Percentiles rank a stretch among this genome's conserved stretches.
Evolutionary conservation across 2,113 vertebrate genomes (phyloP).

Genomic region (Phaethon lepturus): DNA sequence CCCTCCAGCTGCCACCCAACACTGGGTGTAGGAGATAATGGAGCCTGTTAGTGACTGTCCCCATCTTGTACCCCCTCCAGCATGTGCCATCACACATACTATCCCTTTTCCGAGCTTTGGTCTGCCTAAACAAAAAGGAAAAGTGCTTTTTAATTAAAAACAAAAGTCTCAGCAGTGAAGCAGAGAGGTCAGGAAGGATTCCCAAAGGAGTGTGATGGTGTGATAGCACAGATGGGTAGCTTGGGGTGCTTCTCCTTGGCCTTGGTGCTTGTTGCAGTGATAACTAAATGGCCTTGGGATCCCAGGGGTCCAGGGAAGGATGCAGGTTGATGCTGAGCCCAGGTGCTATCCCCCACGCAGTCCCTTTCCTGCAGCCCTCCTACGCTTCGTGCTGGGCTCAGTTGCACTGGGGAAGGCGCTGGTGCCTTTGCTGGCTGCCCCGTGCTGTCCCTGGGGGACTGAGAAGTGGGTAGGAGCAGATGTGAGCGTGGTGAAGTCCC

Average conservation of each 20-base stretch:
- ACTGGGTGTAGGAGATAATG: background rate
- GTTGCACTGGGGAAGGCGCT: background rate
- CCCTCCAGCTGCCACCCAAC: background rate
- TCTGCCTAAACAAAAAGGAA: background rate
- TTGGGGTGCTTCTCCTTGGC: background rate
- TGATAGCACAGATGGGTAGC: background rate
- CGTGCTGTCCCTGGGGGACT: background rate
- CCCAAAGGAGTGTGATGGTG: background rate
- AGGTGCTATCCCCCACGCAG: background rate
- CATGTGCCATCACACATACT: background rate
- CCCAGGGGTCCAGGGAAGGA: background rate
- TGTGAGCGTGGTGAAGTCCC: background rate
- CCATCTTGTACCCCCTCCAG: background rate
- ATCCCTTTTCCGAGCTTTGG: background rate
- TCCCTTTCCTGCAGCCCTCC: background rate
- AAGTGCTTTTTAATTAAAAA: background rate
- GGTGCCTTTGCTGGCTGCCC: background rate
- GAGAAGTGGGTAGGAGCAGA: background rate
- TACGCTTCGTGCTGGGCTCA: accelerated
- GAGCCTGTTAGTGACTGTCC: background rate
- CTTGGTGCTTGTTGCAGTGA: background rate
- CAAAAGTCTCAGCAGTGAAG: background rate
- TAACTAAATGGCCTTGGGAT: background rate
- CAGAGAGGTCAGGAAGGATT: background rate
- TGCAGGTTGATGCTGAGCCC: background rate